Conservation (phyloP, 2,888 invertebrate genomes). For the Drosophila crucigera region DNA sequence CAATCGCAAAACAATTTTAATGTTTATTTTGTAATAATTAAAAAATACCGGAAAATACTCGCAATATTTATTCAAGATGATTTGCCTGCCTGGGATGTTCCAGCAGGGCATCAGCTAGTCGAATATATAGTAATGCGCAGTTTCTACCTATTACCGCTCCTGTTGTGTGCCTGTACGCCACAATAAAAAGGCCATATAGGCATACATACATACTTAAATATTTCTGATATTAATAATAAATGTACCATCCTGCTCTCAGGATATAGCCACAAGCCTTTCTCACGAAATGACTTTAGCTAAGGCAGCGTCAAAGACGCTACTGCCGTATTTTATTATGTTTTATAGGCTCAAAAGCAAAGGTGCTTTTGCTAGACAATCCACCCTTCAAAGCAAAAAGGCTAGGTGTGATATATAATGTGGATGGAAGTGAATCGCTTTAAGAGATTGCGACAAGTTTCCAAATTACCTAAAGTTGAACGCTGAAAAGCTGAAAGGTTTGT, state of each 20-base stretch:
- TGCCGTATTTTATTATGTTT: slow-evolving; percentile 56
- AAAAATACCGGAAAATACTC: background rate
- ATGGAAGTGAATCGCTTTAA: background rate
- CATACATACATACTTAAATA: slow-evolving; percentile 18
- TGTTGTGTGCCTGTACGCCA: slow-evolving; percentile 23
- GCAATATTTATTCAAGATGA: background rate
- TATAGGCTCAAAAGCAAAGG: slow-evolving; percentile 39
- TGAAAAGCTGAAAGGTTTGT: background rate
- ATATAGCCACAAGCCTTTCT: slow-evolving; percentile 18
- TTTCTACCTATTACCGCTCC: slow-evolving; percentile 1
- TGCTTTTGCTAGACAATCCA: slow-evolving; percentile 14
- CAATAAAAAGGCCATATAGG: slow-evolving; percentile 35
- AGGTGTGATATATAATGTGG: slow-evolving; percentile 9
- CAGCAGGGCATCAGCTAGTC: background rate
- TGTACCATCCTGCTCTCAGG: slow-evolving; percentile 20
- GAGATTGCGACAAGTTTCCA: background rate
- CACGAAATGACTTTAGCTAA: slow-evolving; percentile 41
- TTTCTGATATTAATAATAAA: slow-evolving; percentile 55
- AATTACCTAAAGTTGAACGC: background rate
- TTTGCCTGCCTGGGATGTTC: background rate
- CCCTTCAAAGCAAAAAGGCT: slow-evolving; percentile 2
- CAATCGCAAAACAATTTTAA: background rate
- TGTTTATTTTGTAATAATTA: background rate
- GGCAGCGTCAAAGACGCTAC: slow-evolving; percentile 11
- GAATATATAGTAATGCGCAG: too few relatives aligned